Base-by-base conservation (phyloP, 2,113 vertebrate genomes). In the Lanius collurio region DNA sequence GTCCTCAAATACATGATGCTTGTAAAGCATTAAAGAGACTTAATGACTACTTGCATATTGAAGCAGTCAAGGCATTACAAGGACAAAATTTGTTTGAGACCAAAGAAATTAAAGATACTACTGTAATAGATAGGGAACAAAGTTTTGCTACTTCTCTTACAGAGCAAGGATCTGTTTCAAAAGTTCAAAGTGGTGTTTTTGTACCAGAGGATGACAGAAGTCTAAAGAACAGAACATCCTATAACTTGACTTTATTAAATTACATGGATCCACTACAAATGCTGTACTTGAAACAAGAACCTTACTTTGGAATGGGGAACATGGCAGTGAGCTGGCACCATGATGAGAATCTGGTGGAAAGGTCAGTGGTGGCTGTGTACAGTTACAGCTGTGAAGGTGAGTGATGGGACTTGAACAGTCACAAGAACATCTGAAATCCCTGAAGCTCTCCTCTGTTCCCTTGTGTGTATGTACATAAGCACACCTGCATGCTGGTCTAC, bases 291-390 rank as follows among this genome's bases (percentile, higher is more conserved):
- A 99, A 99, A 95, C 99, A 99, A 87, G 99, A 99, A 37, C 99
- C 99, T 1, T 99, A 99, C 91, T 99, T 99, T 55, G 99, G 99
- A 87, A 99, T 99, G 99, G 99, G 99, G 46, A 99, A 97, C 90
- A 99, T 99, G 99, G 99, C 99, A 1, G 99, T 99, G 86, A 99
- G 99, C 93, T 99, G 99, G 99, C 99, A 99, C 94, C 99, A 99
- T 2, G 99, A 99, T 1, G 99, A 99, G 97, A 99, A 99, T 87
- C 98, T 99, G 92, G 98, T 99, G 94, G 98, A 98, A 52, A 97
- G 98, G 92, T 99, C 99, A 4, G 98, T 99, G 0, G 99, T 99
- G 77, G 99, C 99, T 17, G 99, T 99, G 87, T 99, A 99, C 98
- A 99, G 97, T 96, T 99, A 99, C 69, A 99, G 97, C 98, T 99